Conservation (phyloP, 2,888 invertebrate genomes). For the Ormyrus rosae region DNA sequence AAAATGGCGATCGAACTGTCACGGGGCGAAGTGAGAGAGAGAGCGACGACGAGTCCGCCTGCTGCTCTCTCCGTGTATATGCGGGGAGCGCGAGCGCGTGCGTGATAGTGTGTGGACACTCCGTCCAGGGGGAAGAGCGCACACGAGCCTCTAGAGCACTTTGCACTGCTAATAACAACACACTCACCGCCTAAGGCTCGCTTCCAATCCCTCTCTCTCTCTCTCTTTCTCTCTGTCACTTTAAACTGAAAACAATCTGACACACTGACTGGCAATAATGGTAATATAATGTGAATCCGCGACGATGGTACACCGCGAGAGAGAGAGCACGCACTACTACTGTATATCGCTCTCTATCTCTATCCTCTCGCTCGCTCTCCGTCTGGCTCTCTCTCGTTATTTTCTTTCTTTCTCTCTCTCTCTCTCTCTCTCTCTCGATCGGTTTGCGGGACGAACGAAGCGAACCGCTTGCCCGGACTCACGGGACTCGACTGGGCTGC, state of each 20-base stretch:
- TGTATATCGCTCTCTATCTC: too few species aligned
- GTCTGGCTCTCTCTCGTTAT: not conserved
- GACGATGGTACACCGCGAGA: too few species aligned
- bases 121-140: not conserved
- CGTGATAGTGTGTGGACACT: too few species aligned
- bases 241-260: too few species aligned
- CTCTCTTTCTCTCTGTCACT: not conserved
- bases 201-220: not conserved
- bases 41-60: not conserved
- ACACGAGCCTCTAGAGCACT: not conserved
- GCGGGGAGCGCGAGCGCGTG: too few species aligned
- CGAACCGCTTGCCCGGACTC: constrained; percentile 72
- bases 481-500: constrained; percentile 74
- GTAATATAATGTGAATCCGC: too few species aligned
- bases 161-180: not conserved
- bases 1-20: constrained; percentile 76
- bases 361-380: not conserved
- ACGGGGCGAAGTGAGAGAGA: constrained; percentile 51
- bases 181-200: not conserved
- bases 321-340: too few species aligned
- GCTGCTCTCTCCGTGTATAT: too few species aligned
- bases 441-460: not conserved
- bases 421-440: constrained; percentile 4
- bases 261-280: too few species aligned
- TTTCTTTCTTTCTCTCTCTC: constrained; percentile 1